Percentiles rank a stretch among this genome's conserved stretches.
Conservation (phyloP, 2,888 invertebrate genomes). For the Therioaphis trifolii region DNA sequence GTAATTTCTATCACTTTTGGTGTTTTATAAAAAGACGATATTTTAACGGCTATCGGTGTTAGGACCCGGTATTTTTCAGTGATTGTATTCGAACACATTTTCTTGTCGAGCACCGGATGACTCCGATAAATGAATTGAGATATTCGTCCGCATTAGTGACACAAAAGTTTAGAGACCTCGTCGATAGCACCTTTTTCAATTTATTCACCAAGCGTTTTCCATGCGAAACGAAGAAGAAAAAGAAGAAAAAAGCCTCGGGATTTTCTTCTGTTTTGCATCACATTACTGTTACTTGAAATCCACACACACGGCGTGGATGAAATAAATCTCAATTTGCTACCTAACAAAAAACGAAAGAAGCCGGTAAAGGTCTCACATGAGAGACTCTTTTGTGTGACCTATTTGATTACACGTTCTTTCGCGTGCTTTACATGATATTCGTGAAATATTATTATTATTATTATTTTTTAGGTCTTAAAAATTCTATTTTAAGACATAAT, state of each 20-base stretch:
- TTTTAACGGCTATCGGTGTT: not conserved
- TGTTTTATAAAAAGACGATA: not conserved
- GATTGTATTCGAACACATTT: not conserved
- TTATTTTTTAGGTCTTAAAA: constrained; percentile 4
- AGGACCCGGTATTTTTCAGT: not conserved
- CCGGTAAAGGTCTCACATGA: constrained; percentile 33
- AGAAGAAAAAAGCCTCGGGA: constrained; percentile 6
- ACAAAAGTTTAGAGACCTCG: constrained; percentile 1
- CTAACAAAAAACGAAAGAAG: constrained; percentile 25
- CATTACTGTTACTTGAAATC: constrained; percentile 40
- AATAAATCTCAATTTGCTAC: constrained; percentile 57
- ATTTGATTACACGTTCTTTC: constrained; percentile 50
- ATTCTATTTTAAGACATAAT: constrained; percentile 7
- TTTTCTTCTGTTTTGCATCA: constrained; percentile 52
- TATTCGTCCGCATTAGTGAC: constrained; percentile 34
- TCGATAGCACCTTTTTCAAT: constrained; percentile 48
- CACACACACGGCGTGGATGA: not conserved
- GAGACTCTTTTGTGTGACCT: constrained; percentile 46
- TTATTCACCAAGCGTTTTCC: constrained; percentile 54
- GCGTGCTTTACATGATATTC: constrained; percentile 36
- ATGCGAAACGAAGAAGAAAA: constrained; percentile 14
- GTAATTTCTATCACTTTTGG: not conserved
- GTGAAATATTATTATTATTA: not conserved
- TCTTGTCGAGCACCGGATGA: not conserved
- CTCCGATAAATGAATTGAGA: constrained; percentile 14